Base-by-base conservation (phyloP, 2,888 invertebrate genomes). In the Leucozona laternaria region DNA sequence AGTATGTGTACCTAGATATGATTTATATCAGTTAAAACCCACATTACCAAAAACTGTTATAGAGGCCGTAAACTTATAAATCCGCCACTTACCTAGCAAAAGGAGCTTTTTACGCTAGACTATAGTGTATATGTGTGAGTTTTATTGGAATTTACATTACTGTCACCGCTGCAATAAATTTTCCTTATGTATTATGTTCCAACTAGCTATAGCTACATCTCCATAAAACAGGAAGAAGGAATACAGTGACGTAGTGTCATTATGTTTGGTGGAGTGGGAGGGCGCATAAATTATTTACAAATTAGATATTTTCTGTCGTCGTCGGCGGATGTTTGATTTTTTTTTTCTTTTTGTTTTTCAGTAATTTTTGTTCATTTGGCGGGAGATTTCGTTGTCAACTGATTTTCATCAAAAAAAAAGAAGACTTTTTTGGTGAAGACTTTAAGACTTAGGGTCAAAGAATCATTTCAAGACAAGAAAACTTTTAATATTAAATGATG, bases 151-250 rank as follows among this genome's bases (percentile, higher is more conserved):
- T 80, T 80, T 80, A 78, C 77, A 78, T 77, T 62, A 77, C 50
- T 80, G 80, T 85, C 85, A 73, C 77, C 72, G 77, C 31, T 80
- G 80, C 78, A 80, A 85, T 78, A 78, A 85, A 80, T 85, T 77
- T 78, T 34, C 50, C 60, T 78, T 11, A 48, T 57, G 40, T 53
- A 43, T 50, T 13, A 66, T 68, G 22, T 66, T 34, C n/a, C 25
- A 17, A 66, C 22, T 17, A 66, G 17, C 31, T 64, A n/a, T n/a
- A 53, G 37, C 40, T 48, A 43, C 55, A 48, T 68, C 66, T 55
- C 7, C 31, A 25, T 37, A 48, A 53, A 70, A 64, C 37, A n/a
- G n/a, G n/a, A n/a, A n/a, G 34, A 20, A 64, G 45, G 31, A 48
- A 34, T 37, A 43, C 72, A 37, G 66, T 48, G 55, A 50, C 68